A percentile compares a stretch with the other conserved stretches of the same genome.
Conservation (phyloP, 2,888 invertebrate species). For the Sphaeridia pumilis region DNA sequence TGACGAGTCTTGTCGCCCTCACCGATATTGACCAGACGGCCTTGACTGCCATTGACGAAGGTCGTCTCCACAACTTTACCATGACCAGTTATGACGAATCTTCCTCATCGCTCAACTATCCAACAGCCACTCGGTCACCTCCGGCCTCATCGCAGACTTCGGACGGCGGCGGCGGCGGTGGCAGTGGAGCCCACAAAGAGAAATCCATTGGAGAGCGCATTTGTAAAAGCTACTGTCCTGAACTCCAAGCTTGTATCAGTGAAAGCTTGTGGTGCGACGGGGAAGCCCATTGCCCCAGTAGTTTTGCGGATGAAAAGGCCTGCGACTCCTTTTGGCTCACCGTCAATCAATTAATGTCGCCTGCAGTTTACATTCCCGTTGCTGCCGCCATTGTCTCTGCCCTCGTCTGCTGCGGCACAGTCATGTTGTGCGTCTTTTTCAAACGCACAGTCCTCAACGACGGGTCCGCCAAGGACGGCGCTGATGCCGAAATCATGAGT, state of each 20-base stretch:
- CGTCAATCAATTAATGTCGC: slow-evolving; percentile 32
- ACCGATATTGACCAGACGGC: too few relatives aligned
- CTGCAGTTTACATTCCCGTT: slow-evolving; percentile 35
- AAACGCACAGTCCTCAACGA: slow-evolving; percentile 40
- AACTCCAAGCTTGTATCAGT: slow-evolving; percentile 68
- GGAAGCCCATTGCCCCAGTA: slow-evolving; percentile 38
- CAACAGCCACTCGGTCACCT: background rate
- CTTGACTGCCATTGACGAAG: background rate
- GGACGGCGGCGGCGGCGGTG: too few relatives aligned
- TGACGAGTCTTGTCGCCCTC: slow-evolving; percentile 46
- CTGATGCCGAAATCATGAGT: slow-evolving; percentile 14
- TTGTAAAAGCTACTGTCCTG: slow-evolving; percentile 62
- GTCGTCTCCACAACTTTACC: background rate
- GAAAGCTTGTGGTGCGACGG: slow-evolving; percentile 70
- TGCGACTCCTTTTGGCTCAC: slow-evolving; percentile 35
- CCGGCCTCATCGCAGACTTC: background rate
- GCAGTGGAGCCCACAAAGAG: background rate
- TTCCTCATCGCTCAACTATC: background rate
- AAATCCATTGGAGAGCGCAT: slow-evolving; percentile 2
- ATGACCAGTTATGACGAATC: background rate
- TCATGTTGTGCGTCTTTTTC: slow-evolving; percentile 42
- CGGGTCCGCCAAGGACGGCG: slow-evolving; percentile 16
- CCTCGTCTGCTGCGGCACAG: slow-evolving; percentile 39
- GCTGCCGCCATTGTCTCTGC: slow-evolving; percentile 30
- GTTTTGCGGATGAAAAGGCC: slow-evolving; percentile 26